Conservation (phyloP, 2,888 invertebrate genomes). For the Minunthozetes semirufus region DNA sequence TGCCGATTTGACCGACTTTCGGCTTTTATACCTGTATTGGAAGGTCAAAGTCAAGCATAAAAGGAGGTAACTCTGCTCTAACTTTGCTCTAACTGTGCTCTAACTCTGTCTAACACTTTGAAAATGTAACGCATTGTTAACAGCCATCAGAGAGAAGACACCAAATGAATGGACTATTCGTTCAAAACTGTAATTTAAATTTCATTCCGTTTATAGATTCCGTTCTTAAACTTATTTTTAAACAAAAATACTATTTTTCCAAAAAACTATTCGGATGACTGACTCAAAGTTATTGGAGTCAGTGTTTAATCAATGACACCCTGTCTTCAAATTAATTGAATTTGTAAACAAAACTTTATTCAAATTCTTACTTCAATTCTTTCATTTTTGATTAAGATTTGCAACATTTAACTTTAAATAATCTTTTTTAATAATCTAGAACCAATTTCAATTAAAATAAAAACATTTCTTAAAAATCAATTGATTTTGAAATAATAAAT, state of each 20-base stretch:
- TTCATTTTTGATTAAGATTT: no score
- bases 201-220: no score
- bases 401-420: no score
- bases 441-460: no score
- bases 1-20: constrained; percentile 11
- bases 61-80: background rate
- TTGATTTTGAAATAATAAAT: no score
- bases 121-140: constrained; percentile 24
- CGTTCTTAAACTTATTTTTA: no score
- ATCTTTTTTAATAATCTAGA: no score
- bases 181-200: background rate
- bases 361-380: no score
- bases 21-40: constrained; percentile 16
- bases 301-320: background rate
- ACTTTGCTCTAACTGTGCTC: no score
- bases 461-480: no score
- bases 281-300: background rate
- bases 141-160: constrained; percentile 14
- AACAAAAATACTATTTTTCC: no score
- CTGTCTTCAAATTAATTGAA: background rate
- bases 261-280: no score
- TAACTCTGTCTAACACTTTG: background rate
- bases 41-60: constrained; percentile 23
- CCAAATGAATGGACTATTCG: background rate
- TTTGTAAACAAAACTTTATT: background rate